Evolutionary conservation across 2,888 invertebrate genomes (phyloP).

Genomic region (Phymatocera aterrima): DNA sequence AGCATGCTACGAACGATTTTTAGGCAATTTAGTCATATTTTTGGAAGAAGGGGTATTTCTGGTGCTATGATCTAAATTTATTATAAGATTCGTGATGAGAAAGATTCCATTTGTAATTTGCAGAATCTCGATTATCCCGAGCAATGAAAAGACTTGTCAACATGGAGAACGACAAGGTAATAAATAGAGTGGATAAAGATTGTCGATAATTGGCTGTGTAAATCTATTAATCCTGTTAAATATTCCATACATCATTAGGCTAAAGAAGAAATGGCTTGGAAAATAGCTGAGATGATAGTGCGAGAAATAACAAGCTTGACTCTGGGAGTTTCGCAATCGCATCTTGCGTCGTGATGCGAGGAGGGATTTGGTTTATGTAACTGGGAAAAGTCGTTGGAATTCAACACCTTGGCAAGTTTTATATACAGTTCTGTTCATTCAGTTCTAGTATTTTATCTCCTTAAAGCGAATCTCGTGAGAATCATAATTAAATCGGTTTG

Average conservation of each 20-base stretch:
- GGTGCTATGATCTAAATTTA: background rate
- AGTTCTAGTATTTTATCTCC: background rate
- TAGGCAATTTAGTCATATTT: background rate
- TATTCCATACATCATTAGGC: constrained; percentile 72
- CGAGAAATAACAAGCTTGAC: constrained; percentile 95
- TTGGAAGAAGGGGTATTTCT: background rate
- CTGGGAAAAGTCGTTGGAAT: background rate
- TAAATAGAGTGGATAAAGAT: too few species aligned
- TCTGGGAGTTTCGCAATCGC: constrained; percentile 73
- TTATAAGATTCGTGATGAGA: too few species aligned
- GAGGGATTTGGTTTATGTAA: background rate
- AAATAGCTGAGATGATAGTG: constrained; percentile 97
- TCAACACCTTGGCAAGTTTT: background rate
- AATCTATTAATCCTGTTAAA: background rate
- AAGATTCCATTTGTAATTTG: constrained; percentile 43
- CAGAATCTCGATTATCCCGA: constrained; percentile 76
- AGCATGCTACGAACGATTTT: constrained; percentile 47
- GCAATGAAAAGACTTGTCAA: constrained; percentile 89
- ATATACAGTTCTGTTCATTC: background rate
- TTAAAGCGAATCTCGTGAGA: background rate
- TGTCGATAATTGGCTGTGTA: background rate
- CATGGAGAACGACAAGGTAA: constrained; percentile 87
- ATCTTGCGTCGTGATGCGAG: constrained; percentile 65
- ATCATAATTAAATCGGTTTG: too few species aligned
- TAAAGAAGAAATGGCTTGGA: constrained; percentile 97